These are phyloP conservation scores for Bombylius discolor DNA, from an alignment of 2,888 invertebrate species.

Conservation along the genomic window DNA sequence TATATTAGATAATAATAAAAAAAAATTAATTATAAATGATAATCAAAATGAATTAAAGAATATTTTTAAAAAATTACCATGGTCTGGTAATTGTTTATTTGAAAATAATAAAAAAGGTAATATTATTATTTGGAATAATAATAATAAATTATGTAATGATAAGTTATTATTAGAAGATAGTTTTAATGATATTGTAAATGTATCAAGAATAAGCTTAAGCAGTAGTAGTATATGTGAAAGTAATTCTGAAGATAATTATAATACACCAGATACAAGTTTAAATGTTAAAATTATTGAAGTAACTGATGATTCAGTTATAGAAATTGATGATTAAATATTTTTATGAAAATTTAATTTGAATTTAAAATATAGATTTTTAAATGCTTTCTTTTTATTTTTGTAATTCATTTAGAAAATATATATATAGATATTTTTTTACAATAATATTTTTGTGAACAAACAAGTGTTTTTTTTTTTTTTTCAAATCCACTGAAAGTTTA, in stretches of 20 bases:
- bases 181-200: not conserved
- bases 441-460: too few relatives aligned
- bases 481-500: too few relatives aligned
- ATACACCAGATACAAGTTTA: not conserved
- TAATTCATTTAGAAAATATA: too few relatives aligned
- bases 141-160: not conserved
- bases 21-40: not conserved
- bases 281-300: conserved; percentile 2
- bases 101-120: conserved; percentile 24
- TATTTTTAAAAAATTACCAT: conserved; percentile 4
- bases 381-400: too few relatives aligned
- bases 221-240: not conserved
- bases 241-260: not conserved
- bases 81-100: conserved; percentile 26
- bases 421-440: too few relatives aligned
- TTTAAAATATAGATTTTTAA: too few relatives aligned
- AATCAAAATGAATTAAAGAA: not conserved
- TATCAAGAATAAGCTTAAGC: not conserved
- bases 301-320: conserved; percentile 4
- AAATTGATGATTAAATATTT: not conserved
- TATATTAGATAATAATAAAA: conserved; percentile 10
- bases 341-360: too few relatives aligned
- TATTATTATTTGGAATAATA: conserved; percentile 14
- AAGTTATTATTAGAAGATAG: not conserved
- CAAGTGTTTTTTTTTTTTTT: too few relatives aligned